Evolutionary conservation across 2,797 vertebrate species (phyloP).

Genomic region (Sarcophilus harrisii): DNA sequence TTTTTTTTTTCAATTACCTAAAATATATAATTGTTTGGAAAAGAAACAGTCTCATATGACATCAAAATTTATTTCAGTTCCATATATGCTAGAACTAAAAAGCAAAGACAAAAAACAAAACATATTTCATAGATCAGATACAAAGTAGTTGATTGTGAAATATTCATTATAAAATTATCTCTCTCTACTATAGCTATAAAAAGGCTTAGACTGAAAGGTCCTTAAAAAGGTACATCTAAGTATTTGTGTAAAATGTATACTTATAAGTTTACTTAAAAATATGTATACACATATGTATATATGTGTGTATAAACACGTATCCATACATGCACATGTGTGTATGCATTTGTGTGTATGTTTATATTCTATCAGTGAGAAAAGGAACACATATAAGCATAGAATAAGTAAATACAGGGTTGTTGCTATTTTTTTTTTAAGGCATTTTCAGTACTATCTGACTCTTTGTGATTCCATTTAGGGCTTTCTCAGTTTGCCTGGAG

Average conservation of each 20-base stretch:
- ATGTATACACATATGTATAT: not conserved
- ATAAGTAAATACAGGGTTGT: not conserved
- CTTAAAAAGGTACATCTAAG: not conserved
- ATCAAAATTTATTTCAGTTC: not conserved
- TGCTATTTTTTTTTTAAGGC: not conserved
- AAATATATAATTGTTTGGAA: not conserved
- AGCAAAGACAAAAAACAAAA: conserved; percentile 5
- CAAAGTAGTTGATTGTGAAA: not conserved
- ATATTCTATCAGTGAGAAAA: no score
- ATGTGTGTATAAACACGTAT: no score
- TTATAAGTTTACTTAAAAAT: not conserved
- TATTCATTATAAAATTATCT: not conserved
- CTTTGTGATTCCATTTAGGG: not conserved
- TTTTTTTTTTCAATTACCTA: not conserved
- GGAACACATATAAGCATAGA: not conserved
- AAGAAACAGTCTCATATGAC: not conserved
- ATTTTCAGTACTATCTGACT: not conserved
- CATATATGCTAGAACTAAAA: not conserved
- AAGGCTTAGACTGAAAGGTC: not conserved
- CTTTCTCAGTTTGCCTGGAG: not conserved
- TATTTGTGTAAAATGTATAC: not conserved
- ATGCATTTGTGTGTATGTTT: not conserved
- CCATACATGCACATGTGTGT: not conserved
- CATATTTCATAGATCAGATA: not conserved
- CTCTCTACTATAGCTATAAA: not conserved